Base-by-base conservation (phyloP, 2,797 vertebrate species). In the Pseudomugil tenellus region DNA sequence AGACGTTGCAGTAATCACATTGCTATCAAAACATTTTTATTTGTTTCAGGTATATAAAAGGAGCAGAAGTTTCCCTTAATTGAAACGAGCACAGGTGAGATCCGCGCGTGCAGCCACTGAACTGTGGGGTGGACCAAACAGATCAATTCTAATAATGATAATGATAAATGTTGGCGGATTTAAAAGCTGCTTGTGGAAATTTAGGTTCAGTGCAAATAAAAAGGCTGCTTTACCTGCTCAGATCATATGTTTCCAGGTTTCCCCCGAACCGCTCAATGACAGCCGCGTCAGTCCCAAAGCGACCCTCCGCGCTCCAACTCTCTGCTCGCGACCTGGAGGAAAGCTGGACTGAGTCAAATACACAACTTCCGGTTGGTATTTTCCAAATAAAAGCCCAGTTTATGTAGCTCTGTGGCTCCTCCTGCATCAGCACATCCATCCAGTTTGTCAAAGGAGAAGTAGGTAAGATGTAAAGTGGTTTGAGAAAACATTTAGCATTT, bases 31-130 rank as follows among this genome's bases (percentile, higher is more conserved):
- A 16, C 10, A 3, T 3, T 2, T 51, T 0, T 65, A 3, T 19
- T 37, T 37, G 2, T 37, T 19, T 3, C 2, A 0, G 0, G 11
- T 13, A 6, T 60, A 73, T 19, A 43, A 49, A 57, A 75, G 8
- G 28, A 59, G 23, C 19, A 4, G 35, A 74, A 76, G 68, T 76
- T 73, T 19, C 6, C 23, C 10, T 32, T 79, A 74, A 87, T 76
- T 87, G 71, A 59, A 35, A 13, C 0, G 48, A 43, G 70, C 64
- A 1, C 81, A 85, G 83, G 85, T 85, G 83, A 80, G 72, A 4
- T 19, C 9, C 0, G 72, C 74, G 37, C 37, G 58, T 28, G 43
- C 49, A 66, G 55, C 64, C 55, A 58, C 34, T 0, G 39, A 39
- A 11, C 49, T 2, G 31, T 16, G 52, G 69, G 53, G 52, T 35